Percentiles rank a stretch among this genome's conserved stretches.
These are phyloP conservation scores for Psococerastis gibbosa DNA, from an alignment of 2,888 invertebrate genomes.

Conservation along the genomic window DNA sequence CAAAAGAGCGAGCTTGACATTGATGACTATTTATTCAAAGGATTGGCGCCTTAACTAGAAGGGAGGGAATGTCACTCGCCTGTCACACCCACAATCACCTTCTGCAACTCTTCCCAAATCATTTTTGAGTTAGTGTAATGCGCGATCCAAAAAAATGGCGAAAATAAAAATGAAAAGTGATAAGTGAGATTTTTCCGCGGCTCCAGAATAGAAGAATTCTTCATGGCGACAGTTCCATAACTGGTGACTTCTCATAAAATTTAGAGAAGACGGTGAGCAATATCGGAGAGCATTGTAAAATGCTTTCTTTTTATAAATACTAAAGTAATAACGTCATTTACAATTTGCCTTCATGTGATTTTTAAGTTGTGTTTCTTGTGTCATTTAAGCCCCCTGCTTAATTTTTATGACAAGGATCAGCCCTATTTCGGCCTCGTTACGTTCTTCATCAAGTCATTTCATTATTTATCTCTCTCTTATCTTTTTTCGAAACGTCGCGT, in stretches of 20 bases:
- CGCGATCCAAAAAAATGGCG: constrained; percentile 6
- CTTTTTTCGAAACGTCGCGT: no score
- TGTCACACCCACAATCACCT: not conserved
- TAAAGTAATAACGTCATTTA: constrained; percentile 2
- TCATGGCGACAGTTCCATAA: constrained; percentile 10
- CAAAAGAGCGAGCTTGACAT: no score
- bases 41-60: no score
- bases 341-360: constrained; percentile 8
- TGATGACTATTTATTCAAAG: no score
- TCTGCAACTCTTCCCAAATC: not conserved
- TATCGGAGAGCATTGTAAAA: no score
- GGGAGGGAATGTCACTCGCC: no score
- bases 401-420: constrained; percentile 1
- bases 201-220: constrained; percentile 1
- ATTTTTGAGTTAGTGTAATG: constrained; percentile 7
- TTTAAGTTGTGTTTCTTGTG: constrained; percentile 2
- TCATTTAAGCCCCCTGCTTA: not conserved
- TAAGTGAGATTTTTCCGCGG: constrained; percentile 9
- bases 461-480: not conserved
- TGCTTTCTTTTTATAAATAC: no score
- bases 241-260: not conserved
- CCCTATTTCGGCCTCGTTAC: not conserved
- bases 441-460: not conserved
- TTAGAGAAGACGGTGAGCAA: not conserved
- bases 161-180: constrained; percentile 10